Percentiles rank a stretch among this genome's conserved stretches.
phyloP scores from a whole-genome alignment of 1,140 invertebrate genomes.

The Eriosoma lanigerum region DNA sequence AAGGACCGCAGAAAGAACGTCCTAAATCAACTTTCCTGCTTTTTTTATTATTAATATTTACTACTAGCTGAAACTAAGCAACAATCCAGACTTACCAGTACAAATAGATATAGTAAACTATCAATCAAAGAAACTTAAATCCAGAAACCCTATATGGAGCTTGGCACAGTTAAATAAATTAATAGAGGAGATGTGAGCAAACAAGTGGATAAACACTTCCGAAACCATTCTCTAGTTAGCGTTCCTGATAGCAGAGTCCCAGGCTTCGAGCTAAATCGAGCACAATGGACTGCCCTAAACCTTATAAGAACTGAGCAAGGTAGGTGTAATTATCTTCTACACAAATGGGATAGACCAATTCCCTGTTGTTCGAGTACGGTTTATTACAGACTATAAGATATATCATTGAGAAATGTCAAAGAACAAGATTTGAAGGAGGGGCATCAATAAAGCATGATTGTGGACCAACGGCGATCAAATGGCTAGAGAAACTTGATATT shows the following conservation, averaged over 20 bases:
- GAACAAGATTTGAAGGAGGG: not conserved
- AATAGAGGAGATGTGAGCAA: too few relatives aligned
- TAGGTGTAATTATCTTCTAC: constrained; percentile 7
- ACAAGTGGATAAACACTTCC: not conserved
- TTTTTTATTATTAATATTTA: too few relatives aligned
- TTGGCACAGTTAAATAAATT: not conserved
- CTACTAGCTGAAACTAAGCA: not conserved
- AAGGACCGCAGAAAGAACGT: too few relatives aligned
- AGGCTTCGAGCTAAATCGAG: too few relatives aligned
- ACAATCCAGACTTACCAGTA: not conserved
- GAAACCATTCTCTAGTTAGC: not conserved
- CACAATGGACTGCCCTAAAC: constrained; percentile 5
- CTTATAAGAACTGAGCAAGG: constrained; percentile 6
- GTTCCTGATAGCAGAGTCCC: not conserved
- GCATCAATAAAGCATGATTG: not conserved
- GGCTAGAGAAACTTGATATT: not conserved
- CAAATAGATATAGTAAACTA: not conserved
- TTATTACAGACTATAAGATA: not conserved
- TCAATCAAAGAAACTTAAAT: not conserved
- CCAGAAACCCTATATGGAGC: not conserved
- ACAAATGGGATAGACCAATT: not conserved
- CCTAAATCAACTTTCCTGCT: too few relatives aligned
- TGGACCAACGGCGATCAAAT: not conserved
- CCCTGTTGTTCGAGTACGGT: not conserved
- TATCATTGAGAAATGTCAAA: not conserved